These are phyloP conservation scores for Microctenopoma steveboyesi DNA, from an alignment of 2,797 vertebrate genomes.

Conservation along the genomic window DNA sequence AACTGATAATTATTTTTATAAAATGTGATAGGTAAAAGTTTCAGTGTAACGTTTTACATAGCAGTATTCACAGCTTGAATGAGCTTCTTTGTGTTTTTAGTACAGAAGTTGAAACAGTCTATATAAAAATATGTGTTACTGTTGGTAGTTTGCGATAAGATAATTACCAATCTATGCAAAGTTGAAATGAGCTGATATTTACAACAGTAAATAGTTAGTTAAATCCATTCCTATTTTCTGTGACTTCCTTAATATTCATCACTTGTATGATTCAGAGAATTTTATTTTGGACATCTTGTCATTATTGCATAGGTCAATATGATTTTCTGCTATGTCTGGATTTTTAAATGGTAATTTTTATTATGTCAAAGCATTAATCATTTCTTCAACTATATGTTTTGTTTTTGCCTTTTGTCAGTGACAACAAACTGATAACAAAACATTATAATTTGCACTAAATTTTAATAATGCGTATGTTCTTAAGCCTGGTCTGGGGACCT, in stretches of 20 bases:
- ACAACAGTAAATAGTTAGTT: slow-evolving; percentile 49
- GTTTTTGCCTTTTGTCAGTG: slow-evolving; percentile 7
- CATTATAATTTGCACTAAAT: slow-evolving; percentile 13
- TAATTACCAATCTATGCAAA: slow-evolving; percentile 26
- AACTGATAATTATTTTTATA: slow-evolving; percentile 10
- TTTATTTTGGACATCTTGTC: slow-evolving; percentile 21
- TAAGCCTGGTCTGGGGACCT: slow-evolving; percentile 1
- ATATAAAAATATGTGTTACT: slow-evolving; percentile 28
- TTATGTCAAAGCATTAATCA: not conserved
- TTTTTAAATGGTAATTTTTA: not conserved
- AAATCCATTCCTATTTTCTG: slow-evolving; percentile 13
- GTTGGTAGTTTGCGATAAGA: slow-evolving; percentile 19
- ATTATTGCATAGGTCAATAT: slow-evolving; percentile 21
- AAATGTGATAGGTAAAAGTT: slow-evolving; percentile 22
- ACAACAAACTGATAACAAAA: slow-evolving; percentile 27
- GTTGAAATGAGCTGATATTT: slow-evolving; percentile 32
- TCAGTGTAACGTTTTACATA: slow-evolving; percentile 11
- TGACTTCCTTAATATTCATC: slow-evolving; percentile 28
- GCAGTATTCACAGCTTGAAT: slow-evolving; percentile 14
- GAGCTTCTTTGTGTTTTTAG: not conserved
- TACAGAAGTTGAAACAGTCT: slow-evolving; percentile 26
- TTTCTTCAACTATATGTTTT: slow-evolving; percentile 21
- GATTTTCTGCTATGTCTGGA: slow-evolving; percentile 9
- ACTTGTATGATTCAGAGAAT: slow-evolving; percentile 35
- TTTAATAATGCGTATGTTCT: not conserved